Evolutionary conservation across 2,888 invertebrate species (phyloP), one percentile per base, ranked within the genome.

Genomic region (Philonicus albiceps): DNA sequence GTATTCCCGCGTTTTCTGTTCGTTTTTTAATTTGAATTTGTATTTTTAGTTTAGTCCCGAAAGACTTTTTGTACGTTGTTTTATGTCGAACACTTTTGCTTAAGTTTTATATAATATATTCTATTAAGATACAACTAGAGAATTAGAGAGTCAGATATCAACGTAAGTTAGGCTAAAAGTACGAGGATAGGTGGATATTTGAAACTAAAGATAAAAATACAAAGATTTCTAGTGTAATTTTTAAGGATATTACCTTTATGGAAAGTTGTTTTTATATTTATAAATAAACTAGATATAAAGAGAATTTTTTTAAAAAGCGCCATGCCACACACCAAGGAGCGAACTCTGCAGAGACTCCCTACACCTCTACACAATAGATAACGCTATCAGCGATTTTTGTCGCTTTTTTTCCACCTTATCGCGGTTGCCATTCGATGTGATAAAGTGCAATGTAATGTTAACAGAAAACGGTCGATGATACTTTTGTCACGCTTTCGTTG

Each of bases 241-340:
- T 87, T 86, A 86, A 86, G 86, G 89, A 90, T 90, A 90, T 90
- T 84, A 84, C 73, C 84, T 84, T 73, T 84, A 73, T 84, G 84
- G 64, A 84, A 84, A 84, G 84, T 84, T 84, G 84, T 84, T 84
- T 84, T 84, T 84, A 84, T 84, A 84, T 84, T 84, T 84, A 84
- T 84, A 84, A 83, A 72, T 83, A 83, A 73, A 84, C 34, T 84
- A 84, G 73, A 73, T 73, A 73, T 84, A 84, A 84, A 84, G 30
- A 73, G 43, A 84, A 64, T 64, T 84, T 73, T 74, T 55, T 81
- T 55, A 81, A 43, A n/a, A 43, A 76, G 64, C 34, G 31, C n/a
- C 55, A 81, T 81, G 55, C 34, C 64, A 64, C 64, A 64, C 64
- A 64, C 64, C 64, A 27, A 78, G 78, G 78, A 78, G 49, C 34